Percentiles rank a stretch among this genome's conserved stretches.
phyloP scores from a whole-genome alignment of 2,113 vertebrate genomes.

The Spea bombifrons region DNA sequence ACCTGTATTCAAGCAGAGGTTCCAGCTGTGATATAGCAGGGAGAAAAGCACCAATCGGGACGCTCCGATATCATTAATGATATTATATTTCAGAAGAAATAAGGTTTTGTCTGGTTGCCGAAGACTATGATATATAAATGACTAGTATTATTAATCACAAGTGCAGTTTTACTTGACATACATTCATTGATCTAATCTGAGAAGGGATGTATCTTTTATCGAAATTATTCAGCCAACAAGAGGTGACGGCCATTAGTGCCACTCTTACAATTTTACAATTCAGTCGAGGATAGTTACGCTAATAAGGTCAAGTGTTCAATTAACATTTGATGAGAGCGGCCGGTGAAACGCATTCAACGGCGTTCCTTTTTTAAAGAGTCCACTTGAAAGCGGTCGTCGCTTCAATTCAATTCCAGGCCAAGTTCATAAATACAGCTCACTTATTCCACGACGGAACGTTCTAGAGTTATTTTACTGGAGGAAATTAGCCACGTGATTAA shows the following conservation, averaged over 20 bases:
- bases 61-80: no score
- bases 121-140: no score
- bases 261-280: slow-evolving; percentile 30
- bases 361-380: slow-evolving; percentile 13
- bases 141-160: not conserved
- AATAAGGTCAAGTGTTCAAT: slow-evolving; percentile 44
- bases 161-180: not conserved
- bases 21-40: no score
- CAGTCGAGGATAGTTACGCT: slow-evolving; percentile 15
- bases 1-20: no score
- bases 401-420: not conserved
- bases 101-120: no score
- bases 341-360: slow-evolving; percentile 10
- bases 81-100: no score
- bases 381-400: not conserved
- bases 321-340: slow-evolving; percentile 32
- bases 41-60: no score
- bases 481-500: no score
- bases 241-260: slow-evolving; percentile 24
- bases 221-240: slow-evolving; percentile 32
- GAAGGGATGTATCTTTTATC: slow-evolving; percentile 8
- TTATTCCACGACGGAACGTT: not conserved
- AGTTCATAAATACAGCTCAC: not conserved
- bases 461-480: no score
- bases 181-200: slow-evolving; percentile 16